Evolutionary conservation across 2,113 vertebrate species (phyloP).

Genomic region (Sapajus apella): DNA sequence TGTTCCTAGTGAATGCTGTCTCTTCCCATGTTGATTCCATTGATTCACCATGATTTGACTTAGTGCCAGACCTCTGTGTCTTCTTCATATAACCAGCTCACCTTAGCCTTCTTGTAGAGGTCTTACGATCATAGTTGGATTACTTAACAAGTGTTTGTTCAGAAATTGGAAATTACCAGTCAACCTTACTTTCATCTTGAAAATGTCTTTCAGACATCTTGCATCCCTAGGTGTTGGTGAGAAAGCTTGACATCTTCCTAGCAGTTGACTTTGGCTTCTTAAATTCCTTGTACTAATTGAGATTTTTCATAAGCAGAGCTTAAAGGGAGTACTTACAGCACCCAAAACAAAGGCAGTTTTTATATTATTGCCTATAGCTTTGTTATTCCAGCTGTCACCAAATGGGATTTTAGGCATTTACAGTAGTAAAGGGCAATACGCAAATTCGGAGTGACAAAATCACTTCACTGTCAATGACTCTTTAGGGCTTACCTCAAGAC

Average conservation of each 20-base stretch:
- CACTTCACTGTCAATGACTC: background rate
- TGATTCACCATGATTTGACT: background rate
- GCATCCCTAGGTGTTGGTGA: background rate
- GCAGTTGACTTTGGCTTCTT: background rate
- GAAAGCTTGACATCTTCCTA: background rate
- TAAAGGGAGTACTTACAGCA: background rate
- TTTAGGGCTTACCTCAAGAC: background rate
- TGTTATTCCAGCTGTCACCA: conserved; percentile 4
- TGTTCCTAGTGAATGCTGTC: background rate
- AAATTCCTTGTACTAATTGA: background rate
- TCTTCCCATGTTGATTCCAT: background rate
- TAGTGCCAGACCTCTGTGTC: background rate
- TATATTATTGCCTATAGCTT: background rate
- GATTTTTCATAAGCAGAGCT: background rate
- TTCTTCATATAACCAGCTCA: background rate
- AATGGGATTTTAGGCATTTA: background rate
- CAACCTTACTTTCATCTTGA: background rate
- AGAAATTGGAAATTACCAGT: background rate
- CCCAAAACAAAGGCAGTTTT: background rate
- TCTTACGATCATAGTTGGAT: background rate
- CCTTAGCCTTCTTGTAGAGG: background rate
- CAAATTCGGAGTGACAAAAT: background rate
- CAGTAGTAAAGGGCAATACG: background rate
- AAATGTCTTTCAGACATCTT: background rate
- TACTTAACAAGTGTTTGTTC: background rate